Percentiles rank a stretch among this genome's conserved stretches.
Evolutionary conservation across 2,797 vertebrate genomes (phyloP).

Genomic region (Nyctalus aviator): DNA sequence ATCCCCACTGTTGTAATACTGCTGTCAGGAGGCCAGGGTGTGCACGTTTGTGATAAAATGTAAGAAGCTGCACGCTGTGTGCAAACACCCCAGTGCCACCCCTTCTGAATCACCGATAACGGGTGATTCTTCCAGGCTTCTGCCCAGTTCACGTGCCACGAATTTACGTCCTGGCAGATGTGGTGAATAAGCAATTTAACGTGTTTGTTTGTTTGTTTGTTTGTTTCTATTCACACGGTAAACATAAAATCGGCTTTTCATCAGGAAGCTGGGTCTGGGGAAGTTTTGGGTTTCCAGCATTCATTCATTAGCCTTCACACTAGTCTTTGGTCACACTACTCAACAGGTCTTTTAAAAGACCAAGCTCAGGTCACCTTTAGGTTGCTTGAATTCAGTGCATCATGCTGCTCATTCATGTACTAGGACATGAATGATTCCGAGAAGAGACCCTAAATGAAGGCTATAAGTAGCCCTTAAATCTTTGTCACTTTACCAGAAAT

Average conservation of each 20-base stretch:
- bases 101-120: not conserved
- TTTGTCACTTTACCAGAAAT: conserved; percentile 1
- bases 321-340: not conserved
- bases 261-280: not conserved
- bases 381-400: not conserved
- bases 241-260: conserved; percentile 1
- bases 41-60: not conserved
- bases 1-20: not conserved
- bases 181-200: not conserved
- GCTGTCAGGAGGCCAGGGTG: not conserved
- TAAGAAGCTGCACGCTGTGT: not conserved
- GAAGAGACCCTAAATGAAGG: not conserved
- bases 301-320: not conserved
- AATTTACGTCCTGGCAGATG: not conserved
- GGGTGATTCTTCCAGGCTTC: not conserved
- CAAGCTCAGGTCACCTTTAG: not conserved
- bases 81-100: not conserved
- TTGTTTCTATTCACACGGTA: not conserved
- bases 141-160: not conserved
- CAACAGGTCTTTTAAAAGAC: conserved; percentile 9
- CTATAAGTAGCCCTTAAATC: not conserved
- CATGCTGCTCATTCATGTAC: not conserved
- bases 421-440: not conserved
- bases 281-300: not conserved
- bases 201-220: not conserved